Base-by-base conservation (phyloP, 2,797 vertebrate genomes). In the Hipposideros larvatus region DNA sequence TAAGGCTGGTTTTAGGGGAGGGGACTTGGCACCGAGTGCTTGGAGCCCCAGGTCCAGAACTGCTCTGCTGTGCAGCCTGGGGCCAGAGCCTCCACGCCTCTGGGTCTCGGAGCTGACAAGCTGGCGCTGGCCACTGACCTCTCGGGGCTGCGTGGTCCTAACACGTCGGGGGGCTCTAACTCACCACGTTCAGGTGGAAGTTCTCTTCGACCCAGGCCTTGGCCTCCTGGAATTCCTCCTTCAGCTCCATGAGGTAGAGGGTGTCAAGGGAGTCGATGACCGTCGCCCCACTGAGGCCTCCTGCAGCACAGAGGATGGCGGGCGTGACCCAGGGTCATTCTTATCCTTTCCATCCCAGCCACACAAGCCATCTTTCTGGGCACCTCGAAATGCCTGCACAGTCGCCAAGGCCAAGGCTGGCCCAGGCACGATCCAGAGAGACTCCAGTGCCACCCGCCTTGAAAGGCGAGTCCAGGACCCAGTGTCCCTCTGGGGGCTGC, bases 201-300 rank as follows among this genome's bases (percentile, higher is more conserved):
- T 97, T 99, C 96, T 98, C 99, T 98, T 99, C 98, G 91, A 99
- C 99, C 99, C 99, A 99, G 87, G 99, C 98, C 98, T 99, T 99
- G 94, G 99, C 99, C 91, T 99, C 99, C 28, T 99, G 99, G 97
- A 99, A 99, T 94, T 99, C 99, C 28, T 99, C 99, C 97, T 98
- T 99, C 87, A 99, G 97, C 87, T 99, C 99, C 99, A 99, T 99
- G 97, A 99, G 99, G 95, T 99, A 99, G 43, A 99, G 99, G 0
- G 99, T 99, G 83, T 99, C 99, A 83, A 99, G 99, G 37, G 99
- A 99, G 91, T 99, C 99, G 0, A 99, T 99, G 96, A 99, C 99
- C 0, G 99, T 99, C 0, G 99, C 99, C 98, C 99, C 99, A 91
- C 99, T 99, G 95, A 99, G 99, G 59, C 99, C 99, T 92, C 99